phyloP scores from a whole-genome alignment of 2,888 invertebrate genomes.

The Norana najaformis region DNA sequence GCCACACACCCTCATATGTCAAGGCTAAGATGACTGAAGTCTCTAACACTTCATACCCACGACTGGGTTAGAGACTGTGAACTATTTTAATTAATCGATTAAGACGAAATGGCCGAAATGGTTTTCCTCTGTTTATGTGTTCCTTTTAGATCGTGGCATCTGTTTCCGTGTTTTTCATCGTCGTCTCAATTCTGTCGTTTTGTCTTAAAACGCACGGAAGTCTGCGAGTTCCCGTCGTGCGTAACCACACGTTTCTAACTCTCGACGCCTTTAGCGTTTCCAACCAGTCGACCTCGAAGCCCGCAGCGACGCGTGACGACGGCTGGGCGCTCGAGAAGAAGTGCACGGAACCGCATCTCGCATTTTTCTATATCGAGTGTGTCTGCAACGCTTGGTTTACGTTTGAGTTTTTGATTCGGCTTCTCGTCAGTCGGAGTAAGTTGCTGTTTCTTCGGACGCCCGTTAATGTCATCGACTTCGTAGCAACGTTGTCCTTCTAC shows the following conservation, averaged over 20 bases:
- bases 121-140: not conserved
- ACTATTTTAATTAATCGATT: too few species aligned
- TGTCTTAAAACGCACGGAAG: constrained; percentile 94
- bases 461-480: constrained; percentile 35
- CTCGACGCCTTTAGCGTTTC: not conserved
- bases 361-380: constrained; percentile 61
- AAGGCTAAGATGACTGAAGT: too few species aligned
- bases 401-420: constrained; percentile 72
- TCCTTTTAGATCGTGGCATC: constrained; percentile 36
- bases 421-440: constrained; percentile 32
- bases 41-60: too few species aligned
- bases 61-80: too few species aligned
- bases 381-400: constrained; percentile 77
- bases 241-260: constrained; percentile 51
- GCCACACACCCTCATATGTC: too few species aligned
- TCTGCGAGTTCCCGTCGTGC: constrained; percentile 61
- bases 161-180: constrained; percentile 92
- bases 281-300: not conserved
- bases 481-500: constrained; percentile 37
- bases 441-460: constrained; percentile 31
- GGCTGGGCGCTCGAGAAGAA: constrained; percentile 24
- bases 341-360: constrained; percentile 35
- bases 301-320: not conserved
- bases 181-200: constrained; percentile 91
- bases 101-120: not conserved